These are phyloP conservation scores for Desmodus rotundus DNA, from an alignment of 2,113 vertebrate genomes.

Conservation along the genomic window DNA sequence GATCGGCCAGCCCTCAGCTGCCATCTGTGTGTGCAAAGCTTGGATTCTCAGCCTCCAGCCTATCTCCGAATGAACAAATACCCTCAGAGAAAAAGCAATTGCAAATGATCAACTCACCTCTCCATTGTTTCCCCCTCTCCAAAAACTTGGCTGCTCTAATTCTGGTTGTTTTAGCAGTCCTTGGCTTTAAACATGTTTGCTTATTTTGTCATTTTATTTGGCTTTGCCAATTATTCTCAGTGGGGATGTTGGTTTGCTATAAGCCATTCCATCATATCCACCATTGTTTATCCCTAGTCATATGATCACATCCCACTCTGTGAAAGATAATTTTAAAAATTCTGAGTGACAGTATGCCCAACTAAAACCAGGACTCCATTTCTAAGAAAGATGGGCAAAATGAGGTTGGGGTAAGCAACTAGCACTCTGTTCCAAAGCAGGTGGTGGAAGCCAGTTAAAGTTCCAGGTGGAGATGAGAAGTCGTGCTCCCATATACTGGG, in stretches of 20 bases:
- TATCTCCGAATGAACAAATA: neutral
- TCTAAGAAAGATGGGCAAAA: neutral
- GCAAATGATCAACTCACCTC: neutral
- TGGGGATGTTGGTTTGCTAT: neutral
- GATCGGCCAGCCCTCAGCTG: neutral
- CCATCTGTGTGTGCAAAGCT: neutral
- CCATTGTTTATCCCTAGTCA: neutral
- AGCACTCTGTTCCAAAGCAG: neutral
- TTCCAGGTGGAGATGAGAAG: neutral
- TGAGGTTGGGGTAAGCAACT: neutral
- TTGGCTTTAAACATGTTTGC: neutral
- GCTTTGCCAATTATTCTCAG: neutral
- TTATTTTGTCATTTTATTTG: slow-evolving; percentile 4
- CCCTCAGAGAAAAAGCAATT: neutral
- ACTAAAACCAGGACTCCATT: neutral
- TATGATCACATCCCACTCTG: neutral
- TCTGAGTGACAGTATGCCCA: neutral
- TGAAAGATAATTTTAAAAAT: neutral
- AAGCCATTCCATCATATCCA: neutral
- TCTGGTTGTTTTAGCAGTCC: neutral
- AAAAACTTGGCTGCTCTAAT: neutral
- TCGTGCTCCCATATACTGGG: neutral
- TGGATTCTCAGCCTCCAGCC: neutral
- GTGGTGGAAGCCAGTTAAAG: neutral
- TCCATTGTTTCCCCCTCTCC: too few relatives aligned